Evolutionary conservation across 2,113 vertebrate genomes (phyloP).

Genomic region (Neogobius melanostomus): DNA sequence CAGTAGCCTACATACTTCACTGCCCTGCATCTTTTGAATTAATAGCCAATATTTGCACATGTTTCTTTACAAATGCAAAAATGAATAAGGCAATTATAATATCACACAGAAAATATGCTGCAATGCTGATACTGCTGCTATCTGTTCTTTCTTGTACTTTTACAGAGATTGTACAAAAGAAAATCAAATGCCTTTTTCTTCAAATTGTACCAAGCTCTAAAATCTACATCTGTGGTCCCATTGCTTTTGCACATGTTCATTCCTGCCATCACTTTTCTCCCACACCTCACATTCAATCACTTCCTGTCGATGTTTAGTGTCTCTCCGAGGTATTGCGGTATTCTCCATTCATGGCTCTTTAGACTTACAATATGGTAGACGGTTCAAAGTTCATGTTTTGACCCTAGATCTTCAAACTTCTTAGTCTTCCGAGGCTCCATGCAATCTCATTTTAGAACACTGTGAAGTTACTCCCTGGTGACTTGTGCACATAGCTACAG

Average conservation of each 20-base stretch:
- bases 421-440: conserved; percentile 22
- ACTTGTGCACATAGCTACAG: conserved; percentile 6
- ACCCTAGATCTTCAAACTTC: conserved; percentile 32
- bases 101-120: too few relatives aligned
- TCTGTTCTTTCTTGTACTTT: too few relatives aligned
- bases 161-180: too few relatives aligned
- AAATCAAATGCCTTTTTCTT: too few relatives aligned
- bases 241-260: background rate
- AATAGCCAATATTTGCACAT: too few relatives aligned
- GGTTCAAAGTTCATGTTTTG: conserved; percentile 40
- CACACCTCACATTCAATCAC: conserved; percentile 4
- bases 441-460: conserved; percentile 22
- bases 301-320: conserved; percentile 36
- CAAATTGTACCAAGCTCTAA: too few relatives aligned
- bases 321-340: conserved; percentile 42
- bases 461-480: conserved; percentile 32
- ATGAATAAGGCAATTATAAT: too few relatives aligned
- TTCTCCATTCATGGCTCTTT: conserved; percentile 19
- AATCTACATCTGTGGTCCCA: background rate
- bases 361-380: conserved; percentile 14
- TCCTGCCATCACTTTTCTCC: background rate
- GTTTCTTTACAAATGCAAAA: too few relatives aligned
- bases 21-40: too few relatives aligned
- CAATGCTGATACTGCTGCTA: too few relatives aligned
- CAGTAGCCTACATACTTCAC: too few relatives aligned